These are phyloP conservation scores for Caenorhabditis japonica DNA, from an alignment of 2,888 invertebrate species.

Conservation along the genomic window DNA sequence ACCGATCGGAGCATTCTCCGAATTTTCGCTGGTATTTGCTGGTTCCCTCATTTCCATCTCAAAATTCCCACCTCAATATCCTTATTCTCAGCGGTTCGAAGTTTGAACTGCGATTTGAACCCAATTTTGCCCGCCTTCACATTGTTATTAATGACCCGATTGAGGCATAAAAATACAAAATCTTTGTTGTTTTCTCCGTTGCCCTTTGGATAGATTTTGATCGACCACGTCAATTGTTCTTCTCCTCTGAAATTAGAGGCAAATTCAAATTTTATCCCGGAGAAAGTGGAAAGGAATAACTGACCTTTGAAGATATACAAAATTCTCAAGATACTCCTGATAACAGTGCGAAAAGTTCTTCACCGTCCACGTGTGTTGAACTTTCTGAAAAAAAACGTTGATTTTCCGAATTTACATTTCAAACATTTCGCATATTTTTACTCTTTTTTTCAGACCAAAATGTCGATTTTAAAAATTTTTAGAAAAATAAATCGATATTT, in stretches of 20 bases:
- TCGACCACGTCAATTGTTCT: conserved; percentile 76
- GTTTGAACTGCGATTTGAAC: conserved; percentile 76
- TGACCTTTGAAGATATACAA: conserved; percentile 72
- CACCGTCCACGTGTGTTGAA: conserved; percentile 77
- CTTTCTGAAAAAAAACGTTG: conserved; percentile 66
- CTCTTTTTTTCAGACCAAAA: too few species aligned
- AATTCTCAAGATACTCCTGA: conserved; percentile 75
- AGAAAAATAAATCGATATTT: too few species aligned
- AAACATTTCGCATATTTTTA: background rate
- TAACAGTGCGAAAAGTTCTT: conserved; percentile 77
- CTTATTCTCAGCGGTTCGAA: conserved; percentile 76
- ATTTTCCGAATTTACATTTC: background rate
- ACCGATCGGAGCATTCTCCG: too few species aligned
- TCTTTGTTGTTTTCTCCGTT: conserved; percentile 77
- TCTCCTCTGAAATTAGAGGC: conserved; percentile 53
- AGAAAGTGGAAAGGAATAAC: background rate
- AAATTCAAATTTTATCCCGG: background rate
- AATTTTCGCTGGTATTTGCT: too few species aligned
- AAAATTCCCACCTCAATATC: conserved; percentile 76
- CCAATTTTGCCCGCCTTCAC: conserved; percentile 65
- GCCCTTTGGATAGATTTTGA: conserved; percentile 77
- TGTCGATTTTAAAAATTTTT: too few species aligned
- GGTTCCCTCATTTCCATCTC: too few species aligned
- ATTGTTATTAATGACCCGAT: conserved; percentile 69
- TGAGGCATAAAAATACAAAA: conserved; percentile 77